A percentile compares a stretch with the other conserved stretches of the same genome.
Conservation (phyloP, 2,797 vertebrate genomes). For the Mormyrus hasselquistii region DNA sequence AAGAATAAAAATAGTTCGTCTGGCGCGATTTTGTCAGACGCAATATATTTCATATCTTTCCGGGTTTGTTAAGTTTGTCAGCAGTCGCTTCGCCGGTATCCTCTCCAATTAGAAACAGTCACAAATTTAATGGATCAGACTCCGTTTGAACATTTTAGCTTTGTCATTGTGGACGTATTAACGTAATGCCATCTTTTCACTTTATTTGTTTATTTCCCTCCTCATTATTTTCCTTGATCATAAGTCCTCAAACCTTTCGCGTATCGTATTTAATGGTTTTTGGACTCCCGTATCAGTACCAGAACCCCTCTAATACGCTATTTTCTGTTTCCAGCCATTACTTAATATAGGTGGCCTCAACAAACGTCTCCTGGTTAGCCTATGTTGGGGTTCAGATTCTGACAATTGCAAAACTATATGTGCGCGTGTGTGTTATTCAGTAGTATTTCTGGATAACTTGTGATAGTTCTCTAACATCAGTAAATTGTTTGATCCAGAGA, state of each 20-base stretch:
- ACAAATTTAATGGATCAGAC: not conserved
- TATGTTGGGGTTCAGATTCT: not conserved
- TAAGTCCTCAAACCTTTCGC: not conserved
- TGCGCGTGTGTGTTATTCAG: not conserved
- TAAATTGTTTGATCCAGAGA: not conserved
- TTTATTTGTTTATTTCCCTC: not conserved
- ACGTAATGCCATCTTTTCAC: not conserved
- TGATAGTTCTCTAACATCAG: not conserved
- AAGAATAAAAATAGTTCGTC: not conserved
- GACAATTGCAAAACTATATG: not conserved
- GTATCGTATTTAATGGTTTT: not conserved
- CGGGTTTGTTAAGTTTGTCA: not conserved
- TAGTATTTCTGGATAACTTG: not conserved
- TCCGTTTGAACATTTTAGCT: not conserved
- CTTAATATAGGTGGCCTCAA: not conserved
- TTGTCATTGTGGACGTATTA: not conserved
- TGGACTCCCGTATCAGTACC: not conserved
- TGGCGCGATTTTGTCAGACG: not conserved
- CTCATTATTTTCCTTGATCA: not conserved
- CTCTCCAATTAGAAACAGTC: not conserved
- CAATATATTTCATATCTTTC: not conserved
- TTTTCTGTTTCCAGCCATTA: not conserved
- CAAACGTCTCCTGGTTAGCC: not conserved
- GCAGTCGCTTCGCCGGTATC: not conserved
- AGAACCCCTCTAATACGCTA: not conserved